Evolutionary conservation across 2,888 invertebrate genomes (phyloP).

Genomic region (Hirtodrosophila trivittata): DNA sequence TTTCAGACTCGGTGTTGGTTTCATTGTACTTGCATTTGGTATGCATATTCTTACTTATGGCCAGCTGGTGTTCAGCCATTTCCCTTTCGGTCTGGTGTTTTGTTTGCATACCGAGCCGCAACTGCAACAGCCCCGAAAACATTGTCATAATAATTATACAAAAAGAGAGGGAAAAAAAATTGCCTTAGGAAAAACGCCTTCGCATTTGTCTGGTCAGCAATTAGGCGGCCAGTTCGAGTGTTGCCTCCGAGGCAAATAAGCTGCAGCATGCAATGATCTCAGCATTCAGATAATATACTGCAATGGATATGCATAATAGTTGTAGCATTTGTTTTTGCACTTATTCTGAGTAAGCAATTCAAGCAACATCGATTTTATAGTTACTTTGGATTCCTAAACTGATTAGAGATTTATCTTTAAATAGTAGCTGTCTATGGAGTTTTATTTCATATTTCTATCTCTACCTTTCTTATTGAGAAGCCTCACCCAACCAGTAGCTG

Average conservation of each 20-base stretch:
- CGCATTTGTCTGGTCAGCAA: constrained; percentile 49
- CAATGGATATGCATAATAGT: constrained; percentile 21
- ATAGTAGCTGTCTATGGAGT: too few relatives aligned
- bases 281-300: constrained; percentile 41
- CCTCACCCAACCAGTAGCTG: constrained; percentile 34
- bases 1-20: background rate
- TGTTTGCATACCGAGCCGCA: constrained; percentile 67
- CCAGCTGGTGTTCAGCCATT: constrained; percentile 63
- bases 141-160: constrained; percentile 78
- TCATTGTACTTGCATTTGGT: constrained; percentile 6
- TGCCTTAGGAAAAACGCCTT: constrained; percentile 66
- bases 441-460: too few relatives aligned
- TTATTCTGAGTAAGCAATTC: too few relatives aligned
- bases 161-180: constrained; percentile 26
- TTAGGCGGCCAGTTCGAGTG: constrained; percentile 44
- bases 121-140: constrained; percentile 46
- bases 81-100: constrained; percentile 59
- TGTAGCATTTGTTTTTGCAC: background rate
- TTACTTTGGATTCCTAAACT: too few relatives aligned
- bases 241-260: constrained; percentile 5
- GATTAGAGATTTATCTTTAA: too few relatives aligned
- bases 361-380: too few relatives aligned
- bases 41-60: constrained; percentile 22
- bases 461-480: too few relatives aligned
- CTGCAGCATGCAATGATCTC: constrained; percentile 30